Evolutionary conservation across 1,140 invertebrate species (phyloP), one percentile per base, ranked within the genome.

Genomic region (Asbolus verrucosus): DNA sequence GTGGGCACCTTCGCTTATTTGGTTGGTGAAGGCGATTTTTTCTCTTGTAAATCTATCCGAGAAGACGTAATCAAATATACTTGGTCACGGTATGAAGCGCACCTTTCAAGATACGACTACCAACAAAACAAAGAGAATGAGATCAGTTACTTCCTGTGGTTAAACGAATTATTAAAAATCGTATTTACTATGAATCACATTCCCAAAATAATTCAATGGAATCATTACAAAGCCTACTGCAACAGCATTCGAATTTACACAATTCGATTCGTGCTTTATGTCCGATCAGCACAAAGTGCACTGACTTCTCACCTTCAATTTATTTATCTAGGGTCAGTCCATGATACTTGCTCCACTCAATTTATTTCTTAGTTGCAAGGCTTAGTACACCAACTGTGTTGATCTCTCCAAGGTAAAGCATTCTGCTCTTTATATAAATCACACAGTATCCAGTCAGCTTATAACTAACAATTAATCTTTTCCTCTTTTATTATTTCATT

Each of bases 81-180:
- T 62, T 62, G 36, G 60, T 62, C 36, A 62, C 60, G 60, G 60
- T 62, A n/a, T n/a, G 16, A 62, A 15, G 60, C 11, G 60, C 60
- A 39, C 27, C 60, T 24, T 59, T 36, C 14, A 62, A 33, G 31
- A 36, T 62, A 62, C 38, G 30, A 62, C 27, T 31, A 36, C 31
- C 31, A 18, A 36, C 36, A 16, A 61, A 59, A 62, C 60, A 62
- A 62, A 36, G 19, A 31, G 14, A 62, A 62, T 39, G 18, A 36
- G 60, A 62, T 62, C 60, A 36, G 31, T 62, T 33, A 62, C 30
- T 62, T 62, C 60, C 60, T 62, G 60, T 62, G 36, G 41, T 46
- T 46, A 46, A 11, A 5, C 41, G 41, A 46, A 46, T 46, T 46
- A 46, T 19, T 19, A 19, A 19, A 46, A 46, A 46, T 16, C 9